Percentiles rank a stretch among this genome's conserved stretches.
Evolutionary conservation across 2,797 vertebrate genomes (phyloP).

Genomic region (Melanotaenia maccullochi): DNA sequence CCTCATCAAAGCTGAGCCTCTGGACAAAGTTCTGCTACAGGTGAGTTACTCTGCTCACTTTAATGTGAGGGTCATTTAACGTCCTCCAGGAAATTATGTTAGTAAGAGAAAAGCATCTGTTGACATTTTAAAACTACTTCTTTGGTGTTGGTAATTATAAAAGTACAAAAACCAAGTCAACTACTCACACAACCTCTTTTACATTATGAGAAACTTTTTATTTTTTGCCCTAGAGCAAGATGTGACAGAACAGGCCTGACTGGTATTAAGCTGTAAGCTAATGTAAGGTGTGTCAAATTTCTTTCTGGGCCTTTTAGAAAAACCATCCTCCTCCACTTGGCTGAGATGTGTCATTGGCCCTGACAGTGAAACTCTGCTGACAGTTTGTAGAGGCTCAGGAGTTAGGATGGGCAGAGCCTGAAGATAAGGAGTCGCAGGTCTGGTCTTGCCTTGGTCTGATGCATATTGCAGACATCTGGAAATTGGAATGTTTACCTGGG

Average conservation of each 20-base stretch:
- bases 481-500: constrained; percentile 80
- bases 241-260: constrained; percentile 46
- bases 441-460: constrained; percentile 86
- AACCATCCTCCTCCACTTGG: constrained; percentile 40
- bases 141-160: not conserved
- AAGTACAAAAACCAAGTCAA: constrained; percentile 2
- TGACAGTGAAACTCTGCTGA: constrained; percentile 69
- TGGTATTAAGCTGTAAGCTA: constrained; percentile 33
- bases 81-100: not conserved
- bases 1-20: constrained; percentile 88
- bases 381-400: constrained; percentile 59
- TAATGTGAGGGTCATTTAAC: not conserved
- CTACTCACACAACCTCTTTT: not conserved
- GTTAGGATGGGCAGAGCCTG: constrained; percentile 57
- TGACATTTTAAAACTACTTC: not conserved
- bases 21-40: constrained; percentile 93
- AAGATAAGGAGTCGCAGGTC: constrained; percentile 83
- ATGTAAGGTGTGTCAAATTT: constrained; percentile 52
- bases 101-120: not conserved
- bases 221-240: constrained; percentile 44
- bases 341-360: constrained; percentile 53
- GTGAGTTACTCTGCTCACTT: constrained; percentile 78
- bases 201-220: constrained; percentile 12
- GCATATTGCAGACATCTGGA: constrained; percentile 87
- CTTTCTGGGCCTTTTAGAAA: constrained; percentile 53